A percentile compares a stretch with the other conserved stretches of the same genome.
These are phyloP conservation scores for Ptychobarbus kaznakovi DNA, from an alignment of 2,797 vertebrate genomes.

Conservation along the genomic window DNA sequence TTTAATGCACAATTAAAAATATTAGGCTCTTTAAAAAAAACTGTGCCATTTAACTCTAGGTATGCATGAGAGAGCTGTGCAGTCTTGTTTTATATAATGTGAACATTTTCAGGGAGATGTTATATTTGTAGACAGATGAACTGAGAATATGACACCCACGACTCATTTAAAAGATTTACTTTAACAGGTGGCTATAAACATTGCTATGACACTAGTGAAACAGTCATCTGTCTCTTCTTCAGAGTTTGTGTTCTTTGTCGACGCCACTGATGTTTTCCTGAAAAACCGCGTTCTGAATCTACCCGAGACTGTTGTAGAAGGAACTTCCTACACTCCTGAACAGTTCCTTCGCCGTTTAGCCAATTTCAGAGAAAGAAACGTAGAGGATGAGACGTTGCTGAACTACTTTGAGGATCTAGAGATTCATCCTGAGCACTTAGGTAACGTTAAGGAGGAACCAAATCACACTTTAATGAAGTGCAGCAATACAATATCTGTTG, in stretches of 20 bases:
- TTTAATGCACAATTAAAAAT: not conserved
- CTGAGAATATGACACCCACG: not conserved
- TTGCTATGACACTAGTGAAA: not conserved
- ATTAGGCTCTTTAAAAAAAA: not conserved
- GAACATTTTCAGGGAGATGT: no score
- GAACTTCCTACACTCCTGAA: constrained; percentile 82
- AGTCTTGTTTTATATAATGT: not conserved
- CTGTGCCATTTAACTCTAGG: no score
- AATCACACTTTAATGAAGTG: not conserved
- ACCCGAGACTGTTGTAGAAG: constrained; percentile 80
- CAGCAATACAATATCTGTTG: not conserved
- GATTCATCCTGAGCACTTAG: constrained; percentile 79
- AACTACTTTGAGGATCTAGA: constrained; percentile 89
- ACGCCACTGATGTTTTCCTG: constrained; percentile 85
- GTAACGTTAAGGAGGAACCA: constrained; percentile 71
- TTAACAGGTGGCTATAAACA: not conserved
- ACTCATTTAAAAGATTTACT: not conserved
- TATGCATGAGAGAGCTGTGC: not conserved
- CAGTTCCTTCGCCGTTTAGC: constrained; percentile 76
- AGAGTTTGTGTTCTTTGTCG: constrained; percentile 87
- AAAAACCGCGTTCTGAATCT: constrained; percentile 87
- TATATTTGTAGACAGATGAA: not conserved
- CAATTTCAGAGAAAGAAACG: constrained; percentile 77
- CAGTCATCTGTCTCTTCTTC: constrained; percentile 31
- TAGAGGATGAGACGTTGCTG: constrained; percentile 79